Evolutionary conservation across 2,113 vertebrate genomes (phyloP), one percentile per base, ranked within the genome.

Genomic region (Pseudopodoces humilis): DNA sequence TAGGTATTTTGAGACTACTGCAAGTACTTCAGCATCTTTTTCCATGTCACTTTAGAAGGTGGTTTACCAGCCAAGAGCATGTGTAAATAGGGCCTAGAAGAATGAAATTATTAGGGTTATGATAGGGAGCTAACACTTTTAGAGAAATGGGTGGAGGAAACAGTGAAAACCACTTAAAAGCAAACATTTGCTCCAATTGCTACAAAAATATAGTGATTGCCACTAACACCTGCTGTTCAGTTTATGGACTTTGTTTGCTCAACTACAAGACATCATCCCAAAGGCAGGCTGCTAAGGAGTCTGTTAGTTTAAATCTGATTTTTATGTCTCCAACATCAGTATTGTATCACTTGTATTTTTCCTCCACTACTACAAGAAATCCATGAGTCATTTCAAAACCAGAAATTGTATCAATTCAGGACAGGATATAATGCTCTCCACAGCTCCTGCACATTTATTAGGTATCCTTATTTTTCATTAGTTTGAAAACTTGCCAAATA

Each of bases 381-480:
- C 35, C 55, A 24, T 19, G 55, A 94, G 70, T 90, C 39, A 79
- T 88, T 94, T 92, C 72, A 76, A 87, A 63, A 83, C 41, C 43
- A 84, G 46, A 68, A 95, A 89, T 55, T 17, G 50, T 63, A 70
- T 69, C 65, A 84, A 47, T 55, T 78, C 62, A 64, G 83, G 35
- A 82, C 41, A 91, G 80, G 59, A 93, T 82, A 71, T 70, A 78
- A 70, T 87, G 49, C 28, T 93, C 52, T 92, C 64, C 21, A 27
- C 25, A 79, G 60, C n/a, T 88, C 83, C 81, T 85, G 84, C 68
- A 75, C 63, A 52, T 94, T 80, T 87, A 90, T 91, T 91, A 75
- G 59, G 41, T 78, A 86, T 90, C 74, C 85, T 95, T 97, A 92
- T 39, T 93, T 96, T 95, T 95, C 95, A 94, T 96, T 98, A 93